Base-by-base conservation (phyloP, 2,113 vertebrate genomes). In the Nannobrachium achirus region DNA sequence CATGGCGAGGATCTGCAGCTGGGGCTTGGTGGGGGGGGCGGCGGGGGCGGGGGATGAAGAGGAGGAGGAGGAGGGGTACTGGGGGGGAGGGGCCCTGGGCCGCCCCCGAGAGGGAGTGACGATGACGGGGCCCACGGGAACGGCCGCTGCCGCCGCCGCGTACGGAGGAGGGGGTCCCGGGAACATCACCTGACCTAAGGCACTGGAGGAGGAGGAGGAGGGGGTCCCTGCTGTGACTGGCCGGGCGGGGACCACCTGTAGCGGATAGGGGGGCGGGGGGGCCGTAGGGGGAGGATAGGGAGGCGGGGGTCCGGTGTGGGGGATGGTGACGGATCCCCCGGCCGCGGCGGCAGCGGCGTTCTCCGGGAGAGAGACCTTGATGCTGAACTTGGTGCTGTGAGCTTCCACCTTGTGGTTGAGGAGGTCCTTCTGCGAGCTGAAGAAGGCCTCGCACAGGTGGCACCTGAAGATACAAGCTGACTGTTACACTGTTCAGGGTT, bases 1-100 rank as follows among this genome's bases (percentile, higher is more conserved):
- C 81, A 90, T 64, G 51, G 78, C 86, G 48, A 92, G 6, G 15
- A 91, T 82, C 8, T 79, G 64, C 16, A 84, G 69, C 1, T 73
- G 65, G 48, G 73, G 79, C 6, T 41, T 13, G 63, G 49, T 38
- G 52, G 48, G 14, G 67, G 11, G n/a, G n/a, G n/a, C n/a, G 16
- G 0, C 16, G 0, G 51, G 5, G 1, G 66, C 19, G 5, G 59
- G 49, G 18, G 19, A 6, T 0, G 1, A 18, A 51, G 77, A 1
- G 8, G 39, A 7, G 16, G 66, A 46, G 41, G 44, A 1, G 18
- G 9, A 9, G 1, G 25, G 20, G 66, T 15, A 44, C 1, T 6
- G 2, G 20, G 6, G n/a, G 19, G 48, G n/a, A 46, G 25, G 41
- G 11, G 8, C 18, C n/a, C n/a, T n/a, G n/a, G n/a, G n/a, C n/a